Percentiles rank a stretch among this genome's conserved stretches.
Conservation (phyloP, 2,113 vertebrate species). For the Platycercus adscitus region DNA sequence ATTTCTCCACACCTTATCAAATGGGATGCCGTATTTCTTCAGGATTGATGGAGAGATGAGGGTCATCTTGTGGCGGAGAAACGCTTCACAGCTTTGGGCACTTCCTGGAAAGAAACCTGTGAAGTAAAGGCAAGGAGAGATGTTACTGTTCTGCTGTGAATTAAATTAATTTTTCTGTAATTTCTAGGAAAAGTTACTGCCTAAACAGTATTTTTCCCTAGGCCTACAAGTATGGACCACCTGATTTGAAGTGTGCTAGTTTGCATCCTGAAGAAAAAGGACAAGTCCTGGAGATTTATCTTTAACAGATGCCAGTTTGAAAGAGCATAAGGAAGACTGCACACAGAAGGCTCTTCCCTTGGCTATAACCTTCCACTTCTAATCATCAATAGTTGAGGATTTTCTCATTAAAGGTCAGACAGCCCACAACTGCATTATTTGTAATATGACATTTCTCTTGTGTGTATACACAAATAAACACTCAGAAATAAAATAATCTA, state of each 20-base stretch:
- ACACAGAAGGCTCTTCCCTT: background rate
- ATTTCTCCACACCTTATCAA: slow-evolving; percentile 86
- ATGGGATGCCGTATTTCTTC: slow-evolving; percentile 95
- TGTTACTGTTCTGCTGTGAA: background rate
- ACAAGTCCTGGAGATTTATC: background rate
- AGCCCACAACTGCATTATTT: background rate
- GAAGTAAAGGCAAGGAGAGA: background rate
- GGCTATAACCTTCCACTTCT: background rate
- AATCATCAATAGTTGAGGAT: background rate
- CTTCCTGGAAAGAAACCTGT: slow-evolving; percentile 98
- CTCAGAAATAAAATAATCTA: background rate
- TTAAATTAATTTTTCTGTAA: background rate
- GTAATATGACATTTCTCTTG: background rate
- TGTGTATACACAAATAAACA: background rate
- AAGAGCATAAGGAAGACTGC: background rate
- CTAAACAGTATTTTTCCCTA: background rate
- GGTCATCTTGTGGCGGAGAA: slow-evolving; percentile 98
- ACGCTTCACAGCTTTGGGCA: slow-evolving; percentile 96
- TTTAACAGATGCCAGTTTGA: background rate
- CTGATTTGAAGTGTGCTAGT: background rate
- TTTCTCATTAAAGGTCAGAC: background rate
- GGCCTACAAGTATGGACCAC: background rate
- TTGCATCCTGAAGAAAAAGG: background rate
- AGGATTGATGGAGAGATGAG: slow-evolving; percentile 95
- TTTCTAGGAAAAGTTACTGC: background rate